These are phyloP conservation scores for Volucella inanis DNA, from an alignment of 2,888 invertebrate genomes.

Conservation along the genomic window DNA sequence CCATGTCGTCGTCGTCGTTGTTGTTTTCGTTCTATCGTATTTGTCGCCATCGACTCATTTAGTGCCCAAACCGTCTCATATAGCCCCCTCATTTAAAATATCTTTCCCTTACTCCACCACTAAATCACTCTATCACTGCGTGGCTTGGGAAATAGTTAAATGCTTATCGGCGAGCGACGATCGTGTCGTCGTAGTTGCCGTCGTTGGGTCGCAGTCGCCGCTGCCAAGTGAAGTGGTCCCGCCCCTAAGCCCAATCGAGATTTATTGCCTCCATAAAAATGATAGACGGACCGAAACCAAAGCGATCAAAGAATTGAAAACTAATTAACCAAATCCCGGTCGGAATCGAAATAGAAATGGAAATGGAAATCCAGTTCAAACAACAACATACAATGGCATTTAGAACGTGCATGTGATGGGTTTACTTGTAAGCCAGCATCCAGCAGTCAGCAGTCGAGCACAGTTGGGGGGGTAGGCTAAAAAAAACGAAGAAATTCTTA, in stretches of 20 bases:
- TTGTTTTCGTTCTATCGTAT: background rate
- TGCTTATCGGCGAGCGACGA: conserved; percentile 65
- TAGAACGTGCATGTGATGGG: background rate
- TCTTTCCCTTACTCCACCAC: background rate
- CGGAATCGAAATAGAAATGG: conserved; percentile 66
- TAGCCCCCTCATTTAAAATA: conserved; percentile 19
- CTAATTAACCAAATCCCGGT: conserved; percentile 72
- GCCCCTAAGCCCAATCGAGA: conserved; percentile 66
- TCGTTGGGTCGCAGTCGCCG: conserved; percentile 30
- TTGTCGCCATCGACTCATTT: conserved; percentile 29
- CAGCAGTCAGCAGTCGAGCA: background rate
- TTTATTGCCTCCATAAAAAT: conserved; percentile 73
- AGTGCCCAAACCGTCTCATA: conserved; percentile 32
- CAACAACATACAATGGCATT: background rate
- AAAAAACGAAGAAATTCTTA: conserved; percentile 59
- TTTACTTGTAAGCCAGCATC: background rate
- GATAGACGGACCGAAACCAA: conserved; percentile 74
- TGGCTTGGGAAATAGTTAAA: conserved; percentile 27
- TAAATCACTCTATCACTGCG: conserved; percentile 11
- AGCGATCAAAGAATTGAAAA: conserved; percentile 73
- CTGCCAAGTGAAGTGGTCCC: conserved; percentile 34
- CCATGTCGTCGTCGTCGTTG: conserved; percentile 27
- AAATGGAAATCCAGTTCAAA: conserved; percentile 62
- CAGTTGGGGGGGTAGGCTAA: background rate
- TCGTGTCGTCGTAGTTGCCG: conserved; percentile 45